A percentile compares a stretch with the other conserved stretches of the same genome.
phyloP scores from a whole-genome alignment of 2,888 invertebrate species.

The Alviniconcha strummeri region DNA sequence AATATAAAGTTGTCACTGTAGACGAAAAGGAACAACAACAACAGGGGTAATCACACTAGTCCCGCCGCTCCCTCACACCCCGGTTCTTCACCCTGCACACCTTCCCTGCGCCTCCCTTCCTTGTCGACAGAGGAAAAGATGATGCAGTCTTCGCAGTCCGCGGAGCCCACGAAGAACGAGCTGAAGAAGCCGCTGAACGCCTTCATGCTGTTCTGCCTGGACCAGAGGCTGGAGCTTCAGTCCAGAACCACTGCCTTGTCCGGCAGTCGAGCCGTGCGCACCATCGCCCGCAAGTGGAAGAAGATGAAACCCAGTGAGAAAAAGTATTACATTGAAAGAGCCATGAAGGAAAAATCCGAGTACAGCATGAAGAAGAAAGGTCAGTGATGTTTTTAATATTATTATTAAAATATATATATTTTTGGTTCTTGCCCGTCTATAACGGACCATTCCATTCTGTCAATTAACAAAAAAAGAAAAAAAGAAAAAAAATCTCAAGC shows the following conservation, averaged over 20 bases:
- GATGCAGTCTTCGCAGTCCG: neutral
- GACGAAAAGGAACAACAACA: too few species aligned
- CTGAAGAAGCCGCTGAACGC: slow-evolving; percentile 21
- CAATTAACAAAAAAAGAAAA: too few species aligned
- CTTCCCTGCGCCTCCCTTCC: neutral
- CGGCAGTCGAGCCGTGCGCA: neutral
- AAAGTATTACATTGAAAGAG: neutral
- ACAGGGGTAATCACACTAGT: neutral
- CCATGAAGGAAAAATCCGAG: neutral
- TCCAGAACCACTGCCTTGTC: neutral
- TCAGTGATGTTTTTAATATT: neutral
- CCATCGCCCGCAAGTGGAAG: slow-evolving; percentile 3
- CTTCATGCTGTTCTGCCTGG: slow-evolving; percentile 28
- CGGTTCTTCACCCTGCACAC: neutral
- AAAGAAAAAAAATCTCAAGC: too few species aligned
- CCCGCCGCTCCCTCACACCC: neutral
- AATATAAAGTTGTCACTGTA: too few species aligned
- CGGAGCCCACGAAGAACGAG: neutral
- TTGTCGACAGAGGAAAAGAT: neutral
- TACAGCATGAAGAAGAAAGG: neutral
- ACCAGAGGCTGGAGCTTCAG: neutral
- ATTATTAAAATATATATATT: too few species aligned
- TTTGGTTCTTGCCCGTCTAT: too few species aligned
- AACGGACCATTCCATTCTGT: too few species aligned
- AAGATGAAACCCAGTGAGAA: neutral